Percentiles rank a stretch among this genome's conserved stretches.
These are phyloP conservation scores for Syngnathus floridae DNA, from an alignment of 2,113 vertebrate species.

Conservation along the genomic window DNA sequence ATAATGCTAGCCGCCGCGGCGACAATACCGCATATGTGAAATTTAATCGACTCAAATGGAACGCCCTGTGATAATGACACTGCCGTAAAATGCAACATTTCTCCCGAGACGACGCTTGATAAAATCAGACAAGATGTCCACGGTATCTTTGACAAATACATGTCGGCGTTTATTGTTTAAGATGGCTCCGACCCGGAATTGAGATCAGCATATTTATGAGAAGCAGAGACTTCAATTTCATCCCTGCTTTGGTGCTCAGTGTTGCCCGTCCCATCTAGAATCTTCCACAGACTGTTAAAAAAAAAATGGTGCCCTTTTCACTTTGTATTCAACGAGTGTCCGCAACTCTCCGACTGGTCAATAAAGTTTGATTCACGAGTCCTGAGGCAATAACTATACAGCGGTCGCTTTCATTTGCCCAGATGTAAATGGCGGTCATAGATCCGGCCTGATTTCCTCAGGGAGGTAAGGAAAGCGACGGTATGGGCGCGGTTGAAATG, in stretches of 20 bases:
- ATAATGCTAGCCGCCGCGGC: neutral
- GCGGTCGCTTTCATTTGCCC: conserved; percentile 52
- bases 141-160: conserved; percentile 4
- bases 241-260: conserved; percentile 17
- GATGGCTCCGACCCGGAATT: conserved; percentile 22
- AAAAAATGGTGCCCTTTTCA: conserved; percentile 40
- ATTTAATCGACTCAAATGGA: neutral
- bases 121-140: conserved; percentile 7
- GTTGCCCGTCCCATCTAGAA: conserved; percentile 27
- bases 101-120: neutral
- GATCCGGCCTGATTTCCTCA: conserved; percentile 63
- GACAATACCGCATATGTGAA: neutral
- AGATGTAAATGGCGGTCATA: conserved; percentile 63
- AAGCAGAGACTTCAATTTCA: conserved; percentile 31
- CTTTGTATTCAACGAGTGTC: conserved; percentile 57
- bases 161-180: conserved; percentile 23
- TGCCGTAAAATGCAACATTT: neutral
- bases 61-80: neutral
- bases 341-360: conserved; percentile 59
- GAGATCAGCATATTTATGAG: conserved; percentile 56
- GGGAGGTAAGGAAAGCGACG: conserved; percentile 37
- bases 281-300: conserved; percentile 19
- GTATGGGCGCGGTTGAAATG: conserved; percentile 29
- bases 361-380: conserved; percentile 66
- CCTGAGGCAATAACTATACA: conserved; percentile 41